Base-by-base conservation (phyloP, 2,113 vertebrate genomes). In the Tretioscincus oriximinensis region DNA sequence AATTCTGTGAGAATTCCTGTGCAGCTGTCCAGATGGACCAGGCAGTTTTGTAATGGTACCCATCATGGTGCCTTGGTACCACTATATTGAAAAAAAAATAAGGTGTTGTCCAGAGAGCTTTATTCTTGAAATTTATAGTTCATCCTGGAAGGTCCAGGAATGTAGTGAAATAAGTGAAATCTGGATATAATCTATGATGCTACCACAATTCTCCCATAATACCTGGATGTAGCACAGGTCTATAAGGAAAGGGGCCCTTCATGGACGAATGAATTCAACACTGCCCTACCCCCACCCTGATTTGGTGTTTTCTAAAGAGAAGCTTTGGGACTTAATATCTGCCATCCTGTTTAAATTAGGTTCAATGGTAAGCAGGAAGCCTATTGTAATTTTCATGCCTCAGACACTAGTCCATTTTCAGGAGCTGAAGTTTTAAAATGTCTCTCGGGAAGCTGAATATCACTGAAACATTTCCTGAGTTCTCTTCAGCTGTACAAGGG, bases 381-480 rank as follows among this genome's bases (percentile, higher is more conserved):
- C 73, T 86, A 88, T 93, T 93, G 89, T 82, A 92, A 92, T 94
- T 93, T 94, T 91, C 88, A 91, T 91, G 91, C 86, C 83, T 87
- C 67, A 84, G 90, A 93, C 88, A 84, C 87, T 89, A 86, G 88
- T 81, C 88, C 91, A 88, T 96, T 95, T 96, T 93, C 91, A 92
- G 91, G 91, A 93, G 89, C 90, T 92, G 89, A 85, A 91, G 81
- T 93, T 85, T 79, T 87, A 77, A 90, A 91, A 81, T 76, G 88
- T 94, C 95, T 93, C 92, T 83, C 69, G 94, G 93, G 95, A 94
- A 88, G 85, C 88, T 77, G 89, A 86, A 88, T 93, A 93, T 88
- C 91, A 90, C 87, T 91, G 87, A 96, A 93, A 94, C 86, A 92
- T 95, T 97, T 97, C 95, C 95, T 94, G 93, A 94, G 84, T 89